Evolutionary conservation across 64 coral and sea anemone genomes (phyloP).

Genomic region (Montipora capricornis): DNA sequence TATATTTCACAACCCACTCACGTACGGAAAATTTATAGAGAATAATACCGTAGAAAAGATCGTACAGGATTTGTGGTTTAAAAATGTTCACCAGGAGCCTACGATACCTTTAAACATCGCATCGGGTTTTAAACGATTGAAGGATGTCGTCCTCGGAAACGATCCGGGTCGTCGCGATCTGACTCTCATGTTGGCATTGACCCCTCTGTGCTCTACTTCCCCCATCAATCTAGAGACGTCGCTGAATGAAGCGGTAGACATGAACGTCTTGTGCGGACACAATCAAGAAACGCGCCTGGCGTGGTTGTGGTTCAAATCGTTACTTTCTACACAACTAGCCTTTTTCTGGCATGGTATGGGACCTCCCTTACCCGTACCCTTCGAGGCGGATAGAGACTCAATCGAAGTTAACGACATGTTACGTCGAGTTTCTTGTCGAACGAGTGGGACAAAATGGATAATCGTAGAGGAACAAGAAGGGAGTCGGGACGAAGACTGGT

Average conservation of each 20-base stretch:
- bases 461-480: background rate
- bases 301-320: background rate
- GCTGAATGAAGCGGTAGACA: background rate
- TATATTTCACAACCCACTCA: background rate
- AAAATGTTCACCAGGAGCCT: background rate
- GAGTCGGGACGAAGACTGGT: background rate
- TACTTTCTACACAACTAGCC: background rate
- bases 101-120: background rate
- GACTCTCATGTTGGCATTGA: background rate
- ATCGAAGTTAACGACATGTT: background rate
- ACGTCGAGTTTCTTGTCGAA: background rate
- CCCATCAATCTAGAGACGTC: background rate
- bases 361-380: background rate
- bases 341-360: background rate
- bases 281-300: background rate
- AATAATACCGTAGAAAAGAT: background rate
- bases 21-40: background rate
- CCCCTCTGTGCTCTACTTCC: background rate
- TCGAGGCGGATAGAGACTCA: background rate
- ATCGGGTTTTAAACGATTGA: background rate
- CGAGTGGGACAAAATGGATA: background rate
- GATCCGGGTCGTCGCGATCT: background rate
- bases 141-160: background rate
- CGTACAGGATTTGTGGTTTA: background rate
- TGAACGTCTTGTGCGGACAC: background rate